Evolutionary conservation across 2,113 vertebrate species (phyloP).

Genomic region (Baryphthengus martii): DNA sequence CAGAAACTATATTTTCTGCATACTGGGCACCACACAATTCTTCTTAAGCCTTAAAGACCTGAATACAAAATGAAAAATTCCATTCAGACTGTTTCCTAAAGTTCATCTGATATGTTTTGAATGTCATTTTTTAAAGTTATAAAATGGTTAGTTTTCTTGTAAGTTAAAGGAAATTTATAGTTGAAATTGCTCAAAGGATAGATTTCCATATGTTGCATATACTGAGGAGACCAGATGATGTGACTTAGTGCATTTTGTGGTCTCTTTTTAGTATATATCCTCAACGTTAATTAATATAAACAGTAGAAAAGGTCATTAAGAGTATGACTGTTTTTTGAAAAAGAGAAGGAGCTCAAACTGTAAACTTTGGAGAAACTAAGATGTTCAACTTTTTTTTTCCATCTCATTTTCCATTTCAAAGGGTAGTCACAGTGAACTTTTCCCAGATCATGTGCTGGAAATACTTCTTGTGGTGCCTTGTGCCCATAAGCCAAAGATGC

Average conservation of each 20-base stretch:
- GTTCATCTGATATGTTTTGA: background rate
- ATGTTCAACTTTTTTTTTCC: background rate
- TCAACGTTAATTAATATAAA: background rate
- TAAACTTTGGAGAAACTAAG: background rate
- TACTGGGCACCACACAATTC: background rate
- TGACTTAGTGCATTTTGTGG: background rate
- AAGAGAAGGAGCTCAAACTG: background rate
- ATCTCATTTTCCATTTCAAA: background rate
- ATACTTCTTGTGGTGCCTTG: background rate
- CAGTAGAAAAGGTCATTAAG: background rate
- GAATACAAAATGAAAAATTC: background rate
- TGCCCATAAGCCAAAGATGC: background rate
- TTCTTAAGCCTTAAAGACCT: background rate
- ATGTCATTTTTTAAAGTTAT: background rate
- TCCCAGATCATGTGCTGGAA: background rate
- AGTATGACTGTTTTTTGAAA: background rate
- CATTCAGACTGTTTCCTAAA: background rate
- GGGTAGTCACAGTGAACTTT: background rate
- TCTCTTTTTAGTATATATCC: background rate
- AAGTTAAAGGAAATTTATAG: background rate
- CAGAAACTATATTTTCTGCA: background rate
- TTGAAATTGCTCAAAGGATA: background rate
- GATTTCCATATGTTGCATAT: background rate
- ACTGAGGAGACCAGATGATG: background rate
- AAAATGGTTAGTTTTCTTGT: background rate